Percentiles rank a stretch among this genome's conserved stretches.
These are phyloP conservation scores for Edolisoma coerulescens DNA, from an alignment of 2,113 vertebrate genomes.

Conservation along the genomic window DNA sequence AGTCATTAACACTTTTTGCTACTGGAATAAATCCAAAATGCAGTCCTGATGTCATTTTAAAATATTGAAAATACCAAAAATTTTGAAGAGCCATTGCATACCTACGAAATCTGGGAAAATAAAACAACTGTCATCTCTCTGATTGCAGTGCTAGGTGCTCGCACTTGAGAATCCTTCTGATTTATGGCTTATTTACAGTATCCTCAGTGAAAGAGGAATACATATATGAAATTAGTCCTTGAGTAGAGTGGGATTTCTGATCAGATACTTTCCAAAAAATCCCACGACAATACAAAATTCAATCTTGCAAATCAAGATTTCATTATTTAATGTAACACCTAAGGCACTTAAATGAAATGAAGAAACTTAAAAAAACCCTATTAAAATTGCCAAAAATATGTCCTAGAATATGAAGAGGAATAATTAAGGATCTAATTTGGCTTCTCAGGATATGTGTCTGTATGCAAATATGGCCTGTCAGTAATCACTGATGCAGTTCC, in stretches of 20 bases:
- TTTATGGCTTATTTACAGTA: neutral
- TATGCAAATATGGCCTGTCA: neutral
- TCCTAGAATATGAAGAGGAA: neutral
- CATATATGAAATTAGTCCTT: neutral
- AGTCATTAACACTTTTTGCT: neutral
- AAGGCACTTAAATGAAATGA: neutral
- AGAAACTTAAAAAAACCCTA: neutral
- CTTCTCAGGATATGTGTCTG: neutral
- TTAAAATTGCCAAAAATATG: neutral
- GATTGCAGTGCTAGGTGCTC: neutral
- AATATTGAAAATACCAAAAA: neutral
- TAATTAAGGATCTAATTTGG: neutral
- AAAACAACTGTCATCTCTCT: neutral
- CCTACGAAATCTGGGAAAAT: neutral
- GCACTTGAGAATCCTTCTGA: neutral
- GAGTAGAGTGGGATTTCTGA: neutral
- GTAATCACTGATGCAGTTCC: neutral
- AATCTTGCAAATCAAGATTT: neutral
- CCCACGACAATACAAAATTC: neutral
- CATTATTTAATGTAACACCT: neutral
- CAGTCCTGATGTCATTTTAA: neutral
- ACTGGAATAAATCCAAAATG: neutral
- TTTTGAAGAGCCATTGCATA: neutral
- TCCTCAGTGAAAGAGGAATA: neutral
- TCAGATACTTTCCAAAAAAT: neutral